phyloP scores from a whole-genome alignment of 2,888 invertebrate genomes.

The Ophraella communa region DNA sequence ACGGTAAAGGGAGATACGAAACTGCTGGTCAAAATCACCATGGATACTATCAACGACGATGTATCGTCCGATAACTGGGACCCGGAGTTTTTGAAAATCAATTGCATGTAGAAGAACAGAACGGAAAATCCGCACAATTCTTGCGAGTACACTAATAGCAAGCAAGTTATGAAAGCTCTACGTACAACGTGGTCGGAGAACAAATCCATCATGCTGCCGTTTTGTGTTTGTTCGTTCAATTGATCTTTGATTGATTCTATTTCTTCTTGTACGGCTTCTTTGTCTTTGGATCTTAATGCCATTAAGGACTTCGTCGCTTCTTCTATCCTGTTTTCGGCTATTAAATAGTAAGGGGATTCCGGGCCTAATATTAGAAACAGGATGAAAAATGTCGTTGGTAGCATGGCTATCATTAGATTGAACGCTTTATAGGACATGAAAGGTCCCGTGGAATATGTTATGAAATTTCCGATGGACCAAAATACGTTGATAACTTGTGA shows the following conservation, averaged over 20 bases:
- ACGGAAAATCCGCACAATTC: constrained; percentile 66
- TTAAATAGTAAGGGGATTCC: constrained; percentile 78
- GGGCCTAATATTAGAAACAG: constrained; percentile 68
- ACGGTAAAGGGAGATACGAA: constrained; percentile 75
- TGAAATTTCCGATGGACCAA: constrained; percentile 71
- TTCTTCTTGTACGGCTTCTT: constrained; percentile 68
- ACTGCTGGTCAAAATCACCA: constrained; percentile 77
- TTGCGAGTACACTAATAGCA: constrained; percentile 66
- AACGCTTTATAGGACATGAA: constrained; percentile 69
- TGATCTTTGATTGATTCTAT: constrained; percentile 39
- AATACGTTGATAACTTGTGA: constrained; percentile 71
- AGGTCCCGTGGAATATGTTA: constrained; percentile 74
- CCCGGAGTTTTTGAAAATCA: constrained; percentile 72
- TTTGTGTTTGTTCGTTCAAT: constrained; percentile 31
- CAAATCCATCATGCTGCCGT: constrained; percentile 55
- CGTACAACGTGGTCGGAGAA: constrained; percentile 64
- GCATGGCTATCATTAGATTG: constrained; percentile 60
- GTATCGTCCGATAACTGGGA: constrained; percentile 67
- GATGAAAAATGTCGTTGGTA: constrained; percentile 61
- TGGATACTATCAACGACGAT: constrained; percentile 77
- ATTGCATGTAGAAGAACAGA: constrained; percentile 65
- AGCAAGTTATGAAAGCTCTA: constrained; percentile 77
- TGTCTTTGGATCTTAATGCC: constrained; percentile 72
- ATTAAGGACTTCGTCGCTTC: constrained; percentile 71
- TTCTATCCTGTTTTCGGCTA: constrained; percentile 64